phyloP scores from a whole-genome alignment of 2,888 invertebrate species.

The Scelioninae gen. 1 region DNA sequence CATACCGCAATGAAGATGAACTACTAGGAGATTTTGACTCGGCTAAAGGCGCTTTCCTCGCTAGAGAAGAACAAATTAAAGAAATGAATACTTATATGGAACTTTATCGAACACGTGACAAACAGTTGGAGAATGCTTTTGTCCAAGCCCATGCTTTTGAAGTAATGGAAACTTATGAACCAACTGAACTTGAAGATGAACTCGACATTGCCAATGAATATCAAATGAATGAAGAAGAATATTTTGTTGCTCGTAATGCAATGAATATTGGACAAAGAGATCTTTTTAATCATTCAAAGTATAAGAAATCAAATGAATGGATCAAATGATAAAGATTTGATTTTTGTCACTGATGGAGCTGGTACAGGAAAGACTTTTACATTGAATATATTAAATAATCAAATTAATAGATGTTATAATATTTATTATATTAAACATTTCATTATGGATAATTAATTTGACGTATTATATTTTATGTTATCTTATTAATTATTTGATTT shows the following conservation, averaged over 20 bases:
- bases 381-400: neutral
- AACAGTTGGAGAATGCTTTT: too few relatives aligned
- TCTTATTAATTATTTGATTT: too few relatives aligned
- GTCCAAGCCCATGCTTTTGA: too few relatives aligned
- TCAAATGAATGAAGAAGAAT: too few relatives aligned
- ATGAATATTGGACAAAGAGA: too few relatives aligned
- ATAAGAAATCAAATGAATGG: too few relatives aligned
- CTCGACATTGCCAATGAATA: neutral
- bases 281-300: neutral
- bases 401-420: neutral
- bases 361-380: too few relatives aligned
- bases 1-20: neutral
- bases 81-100: neutral
- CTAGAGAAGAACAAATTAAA: too few relatives aligned
- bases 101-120: neutral
- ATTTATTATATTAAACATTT: neutral
- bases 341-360: slow-evolving; percentile 3
- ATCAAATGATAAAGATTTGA: neutral
- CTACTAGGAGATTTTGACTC: neutral
- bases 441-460: neutral
- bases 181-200: neutral
- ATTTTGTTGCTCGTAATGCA: too few relatives aligned
- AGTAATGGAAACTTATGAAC: too few relatives aligned
- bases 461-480: neutral
- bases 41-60: too few relatives aligned